Base-by-base conservation (phyloP, 2,888 invertebrate genomes). In the Oligia fasciuncula region DNA sequence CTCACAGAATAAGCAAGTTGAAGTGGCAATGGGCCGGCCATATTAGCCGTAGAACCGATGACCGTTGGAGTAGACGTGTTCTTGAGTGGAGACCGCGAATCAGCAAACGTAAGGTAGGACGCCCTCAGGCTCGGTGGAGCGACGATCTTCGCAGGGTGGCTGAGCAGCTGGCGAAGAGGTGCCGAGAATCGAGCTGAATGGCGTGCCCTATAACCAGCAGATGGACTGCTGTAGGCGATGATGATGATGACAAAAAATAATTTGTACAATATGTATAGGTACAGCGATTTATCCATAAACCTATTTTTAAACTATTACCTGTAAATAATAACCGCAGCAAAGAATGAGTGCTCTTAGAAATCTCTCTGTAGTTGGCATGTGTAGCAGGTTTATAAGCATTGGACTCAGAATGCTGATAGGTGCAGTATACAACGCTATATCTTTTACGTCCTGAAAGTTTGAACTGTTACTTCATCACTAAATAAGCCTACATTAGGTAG, bases 311-410 rank as follows among this genome's bases (percentile, higher is more conserved):
- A 5, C 13, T 54, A 17, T 65, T 94, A 97, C 97, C 95, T 97
- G 97, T 86, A 97, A 94, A 92, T 97, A 98, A 92, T 97, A 97
- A 90, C 97, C 97, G 87, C 97, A 97, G 90, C 97, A 98, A 73
- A 98, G 91, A 77, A 97, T 97, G 76, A 97, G 94, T n/a, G 97
- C 97, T 84, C 98, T 95, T 79, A 98, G 93, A 91, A 98, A 97
- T 89, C 97, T 95, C 91, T 98, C 98, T 67, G 97, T 97, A 49
- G 97, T 95, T 70, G 97, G 95, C 91, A 96, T 94, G 91, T 98
- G 97, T 83, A 98, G 96, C 90, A 97, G 97, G 83, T 97, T 96
- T 85, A 98, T 97, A 88, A 98, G 97, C 91, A 97, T 96, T n/a
- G 96, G 93, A 80, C 97, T 97, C 88, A 97, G 92, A 91, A 97